Conservation (phyloP, 2,113 vertebrate genomes). For the Hyperopisus bebe region DNA sequence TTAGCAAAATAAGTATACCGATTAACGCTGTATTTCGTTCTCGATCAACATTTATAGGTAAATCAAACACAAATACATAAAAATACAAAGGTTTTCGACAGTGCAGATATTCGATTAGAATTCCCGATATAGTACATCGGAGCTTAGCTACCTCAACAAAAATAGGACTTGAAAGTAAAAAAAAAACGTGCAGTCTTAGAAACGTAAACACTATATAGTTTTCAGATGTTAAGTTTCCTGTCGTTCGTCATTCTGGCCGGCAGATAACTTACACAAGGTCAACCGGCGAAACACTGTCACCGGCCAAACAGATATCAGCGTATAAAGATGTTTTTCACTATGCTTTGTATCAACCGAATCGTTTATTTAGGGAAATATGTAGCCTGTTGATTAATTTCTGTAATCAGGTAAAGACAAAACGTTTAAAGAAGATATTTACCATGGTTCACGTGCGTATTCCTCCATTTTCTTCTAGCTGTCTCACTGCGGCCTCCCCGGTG, state of each 20-base stretch:
- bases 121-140: neutral
- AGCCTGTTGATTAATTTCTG: neutral
- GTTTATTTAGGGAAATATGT: no score
- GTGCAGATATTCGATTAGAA: neutral
- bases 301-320: neutral
- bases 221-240: neutral
- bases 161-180: neutral
- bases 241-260: neutral
- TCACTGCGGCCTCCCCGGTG: conserved; percentile 37
- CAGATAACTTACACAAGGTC: neutral
- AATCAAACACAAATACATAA: neutral
- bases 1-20: neutral
- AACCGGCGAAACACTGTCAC: neutral
- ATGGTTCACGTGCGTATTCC: conserved; percentile 88
- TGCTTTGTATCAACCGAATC: neutral
- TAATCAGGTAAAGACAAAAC: neutral
- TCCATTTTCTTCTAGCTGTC: conserved; percentile 78
- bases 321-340: neutral
- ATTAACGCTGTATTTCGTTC: neutral
- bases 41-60: neutral
- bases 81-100: neutral
- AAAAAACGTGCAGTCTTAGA: neutral
- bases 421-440: conserved; percentile 56
- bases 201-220: neutral
- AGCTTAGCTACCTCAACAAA: neutral